Evolutionary conservation across 2,113 vertebrate genomes (phyloP), one percentile per base, ranked within the genome.

Genomic region (Austrofundulus limnaeus): DNA sequence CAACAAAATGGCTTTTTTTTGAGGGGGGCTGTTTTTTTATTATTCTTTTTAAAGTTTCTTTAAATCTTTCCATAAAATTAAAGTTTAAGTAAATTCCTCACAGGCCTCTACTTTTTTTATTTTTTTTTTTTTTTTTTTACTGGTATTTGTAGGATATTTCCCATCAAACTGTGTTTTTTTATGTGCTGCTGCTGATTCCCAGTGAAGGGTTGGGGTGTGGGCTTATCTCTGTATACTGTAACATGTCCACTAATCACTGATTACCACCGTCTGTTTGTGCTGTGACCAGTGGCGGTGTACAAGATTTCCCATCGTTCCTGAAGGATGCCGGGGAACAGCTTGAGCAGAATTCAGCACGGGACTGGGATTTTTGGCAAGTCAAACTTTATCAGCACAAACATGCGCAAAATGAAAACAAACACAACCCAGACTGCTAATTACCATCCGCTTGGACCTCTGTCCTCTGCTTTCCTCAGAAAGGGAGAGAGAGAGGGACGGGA

Each of bases 331-430:
- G 78, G 61, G 79, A 90, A 89, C 89, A 90, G 90, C 90, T 92
- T 90, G 89, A 88, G 89, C 73, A 11, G 80, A 81, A 83, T 87
- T 89, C 86, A 88, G 82, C 87, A 49, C 76, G 85, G 85, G 84
- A 85, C 84, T 72, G 73, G 73, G 74, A 72, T 83, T 91, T 89
- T 91, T 92, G 91, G 91, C 91, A 91, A 91, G 88, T 92, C 89
- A 90, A 90, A 90, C 90, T 92, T 92, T 91, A 92, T 92, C 92
- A 91, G 88, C 86, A 87, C 85, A 90, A 91, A 92, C 90, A 92
- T 66, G 87, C 90, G 70, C 87, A 90, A 86, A 91, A 91, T 88
- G 85, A 92, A 92, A 91, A 91, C 89, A 92, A 92, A 92, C 89
- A 90, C 88, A 87, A 87, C 85, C 86, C 88, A 88, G 87, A 84